Conservation (phyloP, 2,797 vertebrate species). For the Xenopus petersii region DNA sequence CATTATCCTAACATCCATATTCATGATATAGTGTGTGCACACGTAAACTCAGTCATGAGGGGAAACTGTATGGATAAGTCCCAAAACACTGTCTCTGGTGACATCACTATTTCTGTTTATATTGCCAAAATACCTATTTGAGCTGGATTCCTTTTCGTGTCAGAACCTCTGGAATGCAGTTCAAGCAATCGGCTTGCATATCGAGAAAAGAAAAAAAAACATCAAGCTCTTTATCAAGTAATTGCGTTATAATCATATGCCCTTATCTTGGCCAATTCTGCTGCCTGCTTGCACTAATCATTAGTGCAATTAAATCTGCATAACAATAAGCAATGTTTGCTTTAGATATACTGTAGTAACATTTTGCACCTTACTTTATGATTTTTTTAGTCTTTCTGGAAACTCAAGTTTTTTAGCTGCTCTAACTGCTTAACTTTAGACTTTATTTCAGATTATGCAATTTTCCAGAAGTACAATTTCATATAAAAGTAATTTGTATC, state of each 20-base stretch:
- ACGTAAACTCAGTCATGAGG: no score
- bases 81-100: no score
- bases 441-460: constrained; percentile 16
- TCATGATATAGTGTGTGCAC: no score
- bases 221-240: constrained; percentile 7
- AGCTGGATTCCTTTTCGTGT: no score
- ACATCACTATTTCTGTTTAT: not conserved
- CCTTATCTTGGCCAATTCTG: constrained; percentile 26
- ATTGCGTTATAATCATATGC: constrained; percentile 34
- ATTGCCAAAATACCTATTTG: no score
- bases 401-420: no score
- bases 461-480: not conserved
- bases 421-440: not conserved
- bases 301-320: constrained; percentile 36
- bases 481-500: constrained; percentile 12
- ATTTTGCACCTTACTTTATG: constrained; percentile 7
- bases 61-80: no score
- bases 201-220: not conserved
- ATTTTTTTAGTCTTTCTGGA: not conserved
- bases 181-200: constrained; percentile 12
- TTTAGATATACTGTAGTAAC: constrained; percentile 15
- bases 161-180: no score
- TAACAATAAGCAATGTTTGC: constrained; percentile 26
- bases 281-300: constrained; percentile 35
- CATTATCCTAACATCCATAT: no score